Percentiles rank a stretch among this genome's conserved stretches.
phyloP scores from a whole-genome alignment of 2,113 vertebrate species.

The Vicugna pacos region DNA sequence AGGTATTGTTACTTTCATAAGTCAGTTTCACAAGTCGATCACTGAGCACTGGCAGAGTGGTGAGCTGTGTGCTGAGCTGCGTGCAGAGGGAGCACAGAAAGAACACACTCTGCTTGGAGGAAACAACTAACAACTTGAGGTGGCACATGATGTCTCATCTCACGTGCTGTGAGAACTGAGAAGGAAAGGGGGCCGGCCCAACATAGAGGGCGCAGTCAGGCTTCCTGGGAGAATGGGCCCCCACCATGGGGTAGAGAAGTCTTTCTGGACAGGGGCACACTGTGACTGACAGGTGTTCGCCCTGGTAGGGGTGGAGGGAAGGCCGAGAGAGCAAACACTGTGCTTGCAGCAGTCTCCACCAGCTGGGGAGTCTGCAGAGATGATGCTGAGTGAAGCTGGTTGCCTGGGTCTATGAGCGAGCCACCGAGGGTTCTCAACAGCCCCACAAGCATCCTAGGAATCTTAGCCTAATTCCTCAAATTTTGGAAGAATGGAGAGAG shows the following conservation, averaged over 20 bases:
- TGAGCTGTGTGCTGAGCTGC: background rate
- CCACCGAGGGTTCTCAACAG: background rate
- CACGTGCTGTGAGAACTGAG: background rate
- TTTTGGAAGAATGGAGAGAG: background rate
- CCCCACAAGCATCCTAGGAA: background rate
- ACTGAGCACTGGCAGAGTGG: background rate
- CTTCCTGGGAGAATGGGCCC: background rate
- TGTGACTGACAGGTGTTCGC: accelerated
- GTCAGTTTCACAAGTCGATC: background rate
- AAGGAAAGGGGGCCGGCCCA: background rate
- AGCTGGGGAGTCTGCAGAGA: background rate
- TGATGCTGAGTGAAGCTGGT: accelerated
- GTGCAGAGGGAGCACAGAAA: background rate
- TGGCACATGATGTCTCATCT: background rate
- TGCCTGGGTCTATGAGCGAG: background rate
- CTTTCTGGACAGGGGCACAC: background rate
- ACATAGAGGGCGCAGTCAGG: background rate
- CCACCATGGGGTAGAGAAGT: background rate
- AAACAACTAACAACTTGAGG: background rate
- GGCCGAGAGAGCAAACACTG: background rate
- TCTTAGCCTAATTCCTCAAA: background rate
- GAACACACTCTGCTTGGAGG: background rate
- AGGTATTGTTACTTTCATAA: background rate
- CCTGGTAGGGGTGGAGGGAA: background rate
- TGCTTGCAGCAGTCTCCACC: background rate